Base-by-base conservation (phyloP, 2,797 vertebrate species). In the Tragelaphus oryx region DNA sequence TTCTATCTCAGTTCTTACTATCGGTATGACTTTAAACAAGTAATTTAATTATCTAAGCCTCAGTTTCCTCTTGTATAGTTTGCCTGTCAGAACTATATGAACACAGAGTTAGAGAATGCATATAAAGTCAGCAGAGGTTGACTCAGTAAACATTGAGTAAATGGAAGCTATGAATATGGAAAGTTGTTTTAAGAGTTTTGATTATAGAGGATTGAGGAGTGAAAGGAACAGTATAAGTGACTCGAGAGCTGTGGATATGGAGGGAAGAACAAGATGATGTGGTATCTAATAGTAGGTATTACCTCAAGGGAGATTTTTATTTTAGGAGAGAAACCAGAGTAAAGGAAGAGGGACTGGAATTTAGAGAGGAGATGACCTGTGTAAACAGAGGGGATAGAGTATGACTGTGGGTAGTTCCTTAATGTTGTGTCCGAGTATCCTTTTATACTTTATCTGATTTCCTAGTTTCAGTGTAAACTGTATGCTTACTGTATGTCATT, bases 21-120 rank as follows among this genome's bases (percentile, higher is more conserved):
- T 79, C 9, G 6, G 1, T 84, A 6, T 65, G 17, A 76, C 59
- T 95, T 89, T 85, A 55, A 89, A 46, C 44, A 88, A 85, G 57
- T 60, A 60, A 30, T 30, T 94, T 91, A 76, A 78, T 46, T 90
- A 50, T 78, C 60, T 82, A 57, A 90, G 33, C 79, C 55, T 81
- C 44, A 48, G 0, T 84, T 96, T 92, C 30, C 50, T 89, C 7
- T 78, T 89, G 37, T 62, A 87, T 76, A 89, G 76, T 81, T 96
- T 94, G 55, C n/a, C 26, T 96, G 46, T 95, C 52, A 52, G 62
- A 48, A n/a, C 78, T 83, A 16, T 89, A 4, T 62, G 22, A 96
- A 48, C 59, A 74, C 89, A 33, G 54, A 86, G 48, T 96, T 60
- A 37, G 57, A 93, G 76, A 89, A 88, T 48, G 18, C 46, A 8